Base-by-base conservation (phyloP, 2,888 invertebrate genomes). In the Callimorpha dominula region DNA sequence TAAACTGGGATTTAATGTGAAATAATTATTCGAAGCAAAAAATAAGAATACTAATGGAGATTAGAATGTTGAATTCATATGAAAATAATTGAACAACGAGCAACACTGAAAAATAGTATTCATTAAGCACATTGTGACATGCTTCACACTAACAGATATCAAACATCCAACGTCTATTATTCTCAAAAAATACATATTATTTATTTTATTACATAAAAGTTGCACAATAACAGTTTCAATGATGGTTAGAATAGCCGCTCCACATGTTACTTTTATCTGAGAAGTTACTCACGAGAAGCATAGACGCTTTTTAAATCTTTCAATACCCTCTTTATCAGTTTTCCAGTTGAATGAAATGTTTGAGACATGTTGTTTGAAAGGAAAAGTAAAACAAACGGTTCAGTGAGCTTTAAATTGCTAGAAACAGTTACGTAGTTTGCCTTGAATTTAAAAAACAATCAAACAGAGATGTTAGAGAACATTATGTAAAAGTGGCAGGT, bases 361-460 rank as follows among this genome's bases (percentile, higher is more conserved):
- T 62, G 31, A 68, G 62, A 68, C 54, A 64, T 12, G 70, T 64
- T 63, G 49, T 68, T 54, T 67, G 52, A 46, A 68, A 68, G 43
- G 12, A 68, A 68, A 68, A 68, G 57, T 60, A 14, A 57, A 68
- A 46, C 57, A 20, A 43, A 57, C 43, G 43, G 15, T 57, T 4
- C 8, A 57, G 57, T 20, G 31, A 31, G 14, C 31, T 60, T 57
- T 1, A 20, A 20, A 31, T 31, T 31, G 20, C 20, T 12, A 31
- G 12, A 20, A 20, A 57, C 54, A 54, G 54, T 31, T 57, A 11
- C 57, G 57, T 20, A 57, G 11, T 57, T 57, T 31, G 57, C 20
- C 9, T 57, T 57, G 12, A 57, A 57, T 31, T 46, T 57, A 8
- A 57, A n/a, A n/a, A 57, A n/a, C 17, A 54, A 20, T n/a, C 7